Evolutionary conservation across 2,113 vertebrate genomes (phyloP).

Genomic region (Burhinus bistriatus): DNA sequence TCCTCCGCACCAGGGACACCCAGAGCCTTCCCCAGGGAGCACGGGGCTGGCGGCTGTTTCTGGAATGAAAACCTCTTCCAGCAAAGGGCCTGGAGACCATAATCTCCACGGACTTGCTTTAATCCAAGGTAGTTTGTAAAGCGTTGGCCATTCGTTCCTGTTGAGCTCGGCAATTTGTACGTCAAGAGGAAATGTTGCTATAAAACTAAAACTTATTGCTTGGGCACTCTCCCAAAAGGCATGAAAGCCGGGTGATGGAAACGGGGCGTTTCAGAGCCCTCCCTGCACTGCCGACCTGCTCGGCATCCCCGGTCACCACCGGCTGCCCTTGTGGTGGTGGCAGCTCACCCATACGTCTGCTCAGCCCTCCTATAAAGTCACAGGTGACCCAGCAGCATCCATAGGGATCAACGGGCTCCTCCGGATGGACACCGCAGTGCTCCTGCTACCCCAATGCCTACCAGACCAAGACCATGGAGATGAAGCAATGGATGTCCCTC

Average conservation of each 20-base stretch:
- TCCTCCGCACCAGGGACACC: neutral
- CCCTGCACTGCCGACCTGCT: neutral
- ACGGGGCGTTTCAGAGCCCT: neutral
- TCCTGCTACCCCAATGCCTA: neutral
- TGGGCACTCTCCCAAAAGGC: neutral
- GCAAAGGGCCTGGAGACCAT: neutral
- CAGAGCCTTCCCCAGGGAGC: neutral
- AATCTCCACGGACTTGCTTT: neutral
- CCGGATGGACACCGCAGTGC: rapidly evolving
- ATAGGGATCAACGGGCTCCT: neutral
- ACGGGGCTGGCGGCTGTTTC: rapidly evolving
- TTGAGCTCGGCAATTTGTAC: neutral
- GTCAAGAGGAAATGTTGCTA: neutral
- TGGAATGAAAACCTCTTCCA: neutral
- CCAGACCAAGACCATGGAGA: neutral
- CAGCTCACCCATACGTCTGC: neutral
- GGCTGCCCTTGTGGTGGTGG: neutral
- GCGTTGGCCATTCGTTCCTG: rapidly evolving
- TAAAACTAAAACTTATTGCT: neutral
- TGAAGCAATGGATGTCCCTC: neutral
- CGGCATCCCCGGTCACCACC: rapidly evolving
- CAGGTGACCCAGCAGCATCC: neutral
- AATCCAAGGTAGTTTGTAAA: neutral
- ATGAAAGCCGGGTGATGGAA: neutral
- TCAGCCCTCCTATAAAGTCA: neutral